A percentile compares a stretch with the other conserved stretches of the same genome.
These are phyloP conservation scores for Brachionus paranguensis DNA, from an alignment of 1,140 invertebrate genomes.

Conservation along the genomic window DNA sequence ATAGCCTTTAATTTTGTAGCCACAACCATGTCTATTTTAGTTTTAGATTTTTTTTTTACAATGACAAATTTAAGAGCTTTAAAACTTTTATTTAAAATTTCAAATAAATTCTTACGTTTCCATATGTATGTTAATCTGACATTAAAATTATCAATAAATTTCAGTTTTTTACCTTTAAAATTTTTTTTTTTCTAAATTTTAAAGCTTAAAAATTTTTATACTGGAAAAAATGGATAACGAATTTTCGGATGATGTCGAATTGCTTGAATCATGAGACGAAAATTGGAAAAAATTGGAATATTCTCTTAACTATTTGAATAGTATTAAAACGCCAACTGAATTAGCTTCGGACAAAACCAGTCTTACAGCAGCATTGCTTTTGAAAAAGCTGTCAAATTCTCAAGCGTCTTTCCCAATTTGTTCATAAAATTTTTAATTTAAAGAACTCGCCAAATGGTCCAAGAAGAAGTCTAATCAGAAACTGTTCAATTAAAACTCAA, in stretches of 20 bases:
- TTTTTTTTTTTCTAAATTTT: neutral
- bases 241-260: neutral
- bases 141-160: neutral
- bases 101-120: neutral
- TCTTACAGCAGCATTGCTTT: neutral
- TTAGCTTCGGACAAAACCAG: neutral
- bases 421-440: no score
- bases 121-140: neutral
- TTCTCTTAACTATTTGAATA: neutral
- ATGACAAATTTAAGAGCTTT: neutral
- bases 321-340: neutral
- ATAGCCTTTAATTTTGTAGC: neutral
- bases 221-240: neutral
- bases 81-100: neutral
- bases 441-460: no score
- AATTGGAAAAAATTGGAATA: neutral
- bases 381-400: neutral
- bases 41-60: conserved; percentile 17
- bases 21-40: neutral
- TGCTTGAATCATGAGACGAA: neutral
- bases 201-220: neutral
- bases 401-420: no score
- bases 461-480: no score
- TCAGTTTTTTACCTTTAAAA: neutral
- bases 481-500: no score